Conservation (phyloP, 2,113 vertebrate genomes). For the Etheostoma spectabile region DNA sequence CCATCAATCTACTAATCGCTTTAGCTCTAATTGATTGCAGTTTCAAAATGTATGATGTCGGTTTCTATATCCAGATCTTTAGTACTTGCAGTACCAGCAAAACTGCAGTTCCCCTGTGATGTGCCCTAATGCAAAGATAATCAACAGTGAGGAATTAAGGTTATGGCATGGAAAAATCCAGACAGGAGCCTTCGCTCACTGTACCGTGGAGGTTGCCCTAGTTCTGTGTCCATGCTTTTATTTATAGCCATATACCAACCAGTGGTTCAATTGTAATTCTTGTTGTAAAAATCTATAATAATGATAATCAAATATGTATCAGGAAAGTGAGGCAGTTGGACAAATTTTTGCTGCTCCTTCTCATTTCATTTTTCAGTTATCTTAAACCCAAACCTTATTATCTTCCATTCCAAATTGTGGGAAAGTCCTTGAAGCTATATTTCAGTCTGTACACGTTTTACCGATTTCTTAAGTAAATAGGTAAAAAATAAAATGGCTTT, state of each 20-base stretch:
- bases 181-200: conserved; percentile 48
- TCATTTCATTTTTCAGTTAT: neutral
- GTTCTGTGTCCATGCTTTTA: conserved; percentile 21
- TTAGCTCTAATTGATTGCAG: neutral
- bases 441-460: neutral
- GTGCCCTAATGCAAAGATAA: conserved; percentile 22
- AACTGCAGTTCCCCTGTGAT: neutral
- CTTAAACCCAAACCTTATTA: neutral
- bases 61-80: neutral
- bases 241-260: conserved; percentile 6
- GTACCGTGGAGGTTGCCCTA: conserved; percentile 50
- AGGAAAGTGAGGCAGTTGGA: neutral
- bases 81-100: neutral
- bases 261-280: conserved; percentile 11
- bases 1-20: neutral
- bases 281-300: neutral
- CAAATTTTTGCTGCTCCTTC: neutral
- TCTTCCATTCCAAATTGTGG: neutral
- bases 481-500: neutral
- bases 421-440: neutral
- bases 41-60: neutral
- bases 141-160: conserved; percentile 2
- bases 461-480: neutral
- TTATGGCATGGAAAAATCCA: conserved; percentile 17
- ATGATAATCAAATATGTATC: neutral